Percentiles rank a stretch among this genome's conserved stretches.
Evolutionary conservation across 2,113 vertebrate species (phyloP).

Genomic region (Eidolon helvum): DNA sequence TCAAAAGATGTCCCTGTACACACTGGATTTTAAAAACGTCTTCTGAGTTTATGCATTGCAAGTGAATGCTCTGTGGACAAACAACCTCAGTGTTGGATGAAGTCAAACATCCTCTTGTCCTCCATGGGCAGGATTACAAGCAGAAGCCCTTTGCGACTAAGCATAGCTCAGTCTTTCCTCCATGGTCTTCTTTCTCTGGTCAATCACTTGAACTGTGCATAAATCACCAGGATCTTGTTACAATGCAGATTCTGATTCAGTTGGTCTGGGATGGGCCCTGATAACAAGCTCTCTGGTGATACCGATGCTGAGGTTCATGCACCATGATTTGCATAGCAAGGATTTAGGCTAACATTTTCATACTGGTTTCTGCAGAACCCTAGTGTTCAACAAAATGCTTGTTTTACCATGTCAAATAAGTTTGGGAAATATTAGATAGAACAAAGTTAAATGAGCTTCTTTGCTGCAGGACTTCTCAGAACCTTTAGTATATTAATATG

Average conservation of each 20-base stretch:
- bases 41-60: not conserved
- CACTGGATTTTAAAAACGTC: conserved; percentile 54
- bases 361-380: not conserved
- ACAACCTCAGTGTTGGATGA: rapidly evolving
- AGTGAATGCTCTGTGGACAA: not conserved
- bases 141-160: not conserved
- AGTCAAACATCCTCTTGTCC: not conserved
- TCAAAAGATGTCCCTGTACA: not conserved
- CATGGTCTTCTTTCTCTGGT: not conserved
- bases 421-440: not conserved
- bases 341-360: not conserved
- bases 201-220: conserved; percentile 27
- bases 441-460: not conserved
- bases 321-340: not conserved
- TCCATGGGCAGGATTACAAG: not conserved
- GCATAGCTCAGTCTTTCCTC: not conserved
- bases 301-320: rapidly evolving
- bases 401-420: not conserved
- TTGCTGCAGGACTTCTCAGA: not conserved
- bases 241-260: not conserved
- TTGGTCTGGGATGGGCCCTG: no score
- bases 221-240: not conserved
- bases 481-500: not conserved
- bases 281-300: not conserved
- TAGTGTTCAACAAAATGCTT: not conserved